Percentiles rank a stretch among this genome's conserved stretches.
Evolutionary conservation across 92 coral and sea anemone species (phyloP).

Genomic region (Paramuricea clavata): DNA sequence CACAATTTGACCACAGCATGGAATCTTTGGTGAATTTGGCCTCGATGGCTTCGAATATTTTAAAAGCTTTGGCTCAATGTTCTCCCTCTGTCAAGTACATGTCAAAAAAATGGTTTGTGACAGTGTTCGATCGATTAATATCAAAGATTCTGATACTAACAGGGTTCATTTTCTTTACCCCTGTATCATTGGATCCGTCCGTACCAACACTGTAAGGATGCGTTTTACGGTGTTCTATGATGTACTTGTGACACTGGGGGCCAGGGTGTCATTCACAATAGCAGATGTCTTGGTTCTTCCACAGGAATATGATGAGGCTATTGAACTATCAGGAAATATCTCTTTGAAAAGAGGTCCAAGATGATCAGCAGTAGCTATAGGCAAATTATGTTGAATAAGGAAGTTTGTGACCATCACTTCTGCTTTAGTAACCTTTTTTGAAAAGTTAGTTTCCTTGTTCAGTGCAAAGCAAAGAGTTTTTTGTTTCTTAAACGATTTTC

Average conservation of each 20-base stretch:
- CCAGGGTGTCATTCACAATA: slow-evolving; percentile 52
- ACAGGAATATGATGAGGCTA: slow-evolving; percentile 58
- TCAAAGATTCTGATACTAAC: slow-evolving; percentile 65
- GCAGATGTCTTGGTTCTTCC: slow-evolving; percentile 64
- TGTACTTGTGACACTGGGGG: slow-evolving; percentile 34
- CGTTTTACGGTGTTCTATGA: slow-evolving; percentile 42
- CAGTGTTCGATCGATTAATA: slow-evolving; percentile 62
- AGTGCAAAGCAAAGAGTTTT: slow-evolving; percentile 16
- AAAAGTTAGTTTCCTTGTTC: neutral
- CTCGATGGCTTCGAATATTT: slow-evolving; percentile 56
- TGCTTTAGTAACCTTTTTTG: neutral
- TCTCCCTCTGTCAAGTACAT: slow-evolving; percentile 70
- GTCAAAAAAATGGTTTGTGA: slow-evolving; percentile 69
- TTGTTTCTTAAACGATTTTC: neutral
- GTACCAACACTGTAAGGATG: slow-evolving; percentile 74
- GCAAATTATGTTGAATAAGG: slow-evolving; percentile 4
- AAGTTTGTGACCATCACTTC: neutral
- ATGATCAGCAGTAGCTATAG: slow-evolving; percentile 16
- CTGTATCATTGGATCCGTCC: slow-evolving; percentile 72
- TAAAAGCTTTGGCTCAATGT: slow-evolving; percentile 62
- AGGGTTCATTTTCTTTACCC: slow-evolving; percentile 64
- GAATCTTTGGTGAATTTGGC: slow-evolving; percentile 52
- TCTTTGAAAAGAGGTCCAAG: slow-evolving; percentile 29
- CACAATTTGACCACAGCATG: slow-evolving; percentile 55
- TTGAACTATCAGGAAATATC: slow-evolving; percentile 42